phyloP scores from a whole-genome alignment of 2,797 vertebrate genomes.

The Peromyscus melanophrys region DNA sequence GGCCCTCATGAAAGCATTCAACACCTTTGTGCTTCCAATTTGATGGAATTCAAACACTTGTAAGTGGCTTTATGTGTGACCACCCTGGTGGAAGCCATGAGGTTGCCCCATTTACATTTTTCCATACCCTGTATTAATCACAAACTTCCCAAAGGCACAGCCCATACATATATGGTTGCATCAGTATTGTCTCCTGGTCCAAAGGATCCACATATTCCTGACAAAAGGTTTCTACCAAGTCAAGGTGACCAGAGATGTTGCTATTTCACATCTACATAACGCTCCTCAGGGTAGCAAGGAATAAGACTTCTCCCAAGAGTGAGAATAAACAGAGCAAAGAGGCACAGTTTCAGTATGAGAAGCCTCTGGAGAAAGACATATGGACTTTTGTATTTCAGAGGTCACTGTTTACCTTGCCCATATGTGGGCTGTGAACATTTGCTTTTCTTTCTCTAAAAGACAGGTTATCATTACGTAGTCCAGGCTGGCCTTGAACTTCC shows the following conservation, averaged over 20 bases:
- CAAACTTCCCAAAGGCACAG: background rate
- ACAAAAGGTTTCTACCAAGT: background rate
- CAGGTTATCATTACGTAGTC: background rate
- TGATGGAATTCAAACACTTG: constrained; percentile 19
- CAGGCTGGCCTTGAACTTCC: background rate
- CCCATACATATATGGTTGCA: background rate
- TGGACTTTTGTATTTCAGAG: constrained; percentile 28
- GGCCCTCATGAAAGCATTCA: background rate
- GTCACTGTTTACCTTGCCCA: background rate
- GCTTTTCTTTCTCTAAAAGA: background rate
- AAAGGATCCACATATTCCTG: background rate
- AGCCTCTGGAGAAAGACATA: background rate
- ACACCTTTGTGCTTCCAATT: constrained; percentile 7
- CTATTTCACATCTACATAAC: constrained; percentile 49
- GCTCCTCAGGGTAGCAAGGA: background rate
- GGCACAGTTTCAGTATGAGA: background rate
- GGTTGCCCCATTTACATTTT: background rate
- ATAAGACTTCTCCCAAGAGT: constrained; percentile 42
- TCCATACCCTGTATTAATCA: background rate
- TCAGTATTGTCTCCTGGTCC: background rate
- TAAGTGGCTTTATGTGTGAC: background rate
- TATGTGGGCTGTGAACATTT: background rate
- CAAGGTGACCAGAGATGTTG: background rate
- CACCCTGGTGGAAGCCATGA: background rate
- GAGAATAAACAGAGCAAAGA: background rate